Base-by-base conservation (phyloP, 1,140 invertebrate genomes). In the Sarcophaga bullata region DNA sequence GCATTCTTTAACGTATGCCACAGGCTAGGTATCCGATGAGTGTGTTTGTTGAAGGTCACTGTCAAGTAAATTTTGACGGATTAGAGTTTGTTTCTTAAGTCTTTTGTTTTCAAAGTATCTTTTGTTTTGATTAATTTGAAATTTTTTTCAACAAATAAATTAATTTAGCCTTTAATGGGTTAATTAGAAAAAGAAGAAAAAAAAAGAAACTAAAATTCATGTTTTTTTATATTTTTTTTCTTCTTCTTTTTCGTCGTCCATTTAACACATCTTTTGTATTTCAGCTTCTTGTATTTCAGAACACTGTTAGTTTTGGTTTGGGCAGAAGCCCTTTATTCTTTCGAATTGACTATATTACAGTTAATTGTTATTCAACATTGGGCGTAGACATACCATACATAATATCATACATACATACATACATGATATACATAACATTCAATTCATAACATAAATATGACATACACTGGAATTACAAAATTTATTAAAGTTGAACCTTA, bases 281-380 rank as follows among this genome's bases (percentile, higher is more conserved):
- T 68, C 7, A 68, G 62, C 62, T 68, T n/a, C n/a, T n/a, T n/a
- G n/a, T n/a, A n/a, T n/a, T n/a, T n/a, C n/a, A n/a, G n/a, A n/a
- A n/a, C n/a, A 68, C 62, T 68, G 62, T 68, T 68, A 7, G 25
- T 37, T n/a, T n/a, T 37, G 25, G 25, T 37, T 37, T 37, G 25
- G 25, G 62, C 62, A 68, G 62, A 68, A 68, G 62, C 62, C n/a
- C n/a, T 68, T 10, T 58, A 58, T 68, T n/a, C 62, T 25, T 37
- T 37, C 25, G 4, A 37, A n/a, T n/a, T n/a, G n/a, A 68, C 62
- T 19, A 68, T 19, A 68, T 68, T 68, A 68, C 19, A 68, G n/a
- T 68, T 68, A 68, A 68, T 68, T 68, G 62, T 68, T 68, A 68
- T 68, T 68, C 62, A 68, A 68, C 62, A 68, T 68, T 37, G 25